phyloP scores from a whole-genome alignment of 2,113 vertebrate genomes.

The Anhinga anhinga region DNA sequence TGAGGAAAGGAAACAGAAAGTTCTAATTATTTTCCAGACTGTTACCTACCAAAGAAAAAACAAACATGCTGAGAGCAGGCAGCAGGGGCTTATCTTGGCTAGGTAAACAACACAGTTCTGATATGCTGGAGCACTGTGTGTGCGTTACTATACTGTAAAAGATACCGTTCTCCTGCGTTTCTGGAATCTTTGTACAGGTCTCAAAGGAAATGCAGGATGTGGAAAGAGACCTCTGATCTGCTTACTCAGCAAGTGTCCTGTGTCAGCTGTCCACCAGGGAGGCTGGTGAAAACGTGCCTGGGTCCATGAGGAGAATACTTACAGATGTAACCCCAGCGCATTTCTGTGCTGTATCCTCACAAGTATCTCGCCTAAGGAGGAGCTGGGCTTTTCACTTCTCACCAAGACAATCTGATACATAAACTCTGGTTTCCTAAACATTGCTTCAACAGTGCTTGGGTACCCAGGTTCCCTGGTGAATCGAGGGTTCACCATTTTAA shows the following conservation, averaged over 20 bases:
- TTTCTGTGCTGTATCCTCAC: neutral
- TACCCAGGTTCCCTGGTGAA: neutral
- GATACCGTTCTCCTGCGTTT: neutral
- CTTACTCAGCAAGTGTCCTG: neutral
- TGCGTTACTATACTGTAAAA: neutral
- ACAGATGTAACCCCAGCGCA: fast-evolving
- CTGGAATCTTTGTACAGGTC: neutral
- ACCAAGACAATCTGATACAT: neutral
- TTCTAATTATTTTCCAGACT: neutral
- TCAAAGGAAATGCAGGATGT: neutral
- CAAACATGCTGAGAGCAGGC: neutral
- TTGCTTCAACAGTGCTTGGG: neutral
- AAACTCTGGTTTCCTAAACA: neutral
- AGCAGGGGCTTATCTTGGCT: neutral
- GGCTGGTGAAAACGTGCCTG: neutral
- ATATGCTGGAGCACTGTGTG: neutral
- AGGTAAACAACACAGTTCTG: neutral
- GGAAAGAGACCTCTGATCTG: neutral
- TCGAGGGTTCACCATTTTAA: neutral
- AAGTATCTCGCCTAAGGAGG: neutral
- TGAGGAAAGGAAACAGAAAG: neutral
- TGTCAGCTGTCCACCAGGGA: neutral
- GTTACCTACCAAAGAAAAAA: neutral
- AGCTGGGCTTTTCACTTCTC: neutral
- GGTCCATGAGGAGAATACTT: neutral